Evolutionary conservation across 1,140 invertebrate species (phyloP).

Genomic region (Rhizoglyphus robini): DNA sequence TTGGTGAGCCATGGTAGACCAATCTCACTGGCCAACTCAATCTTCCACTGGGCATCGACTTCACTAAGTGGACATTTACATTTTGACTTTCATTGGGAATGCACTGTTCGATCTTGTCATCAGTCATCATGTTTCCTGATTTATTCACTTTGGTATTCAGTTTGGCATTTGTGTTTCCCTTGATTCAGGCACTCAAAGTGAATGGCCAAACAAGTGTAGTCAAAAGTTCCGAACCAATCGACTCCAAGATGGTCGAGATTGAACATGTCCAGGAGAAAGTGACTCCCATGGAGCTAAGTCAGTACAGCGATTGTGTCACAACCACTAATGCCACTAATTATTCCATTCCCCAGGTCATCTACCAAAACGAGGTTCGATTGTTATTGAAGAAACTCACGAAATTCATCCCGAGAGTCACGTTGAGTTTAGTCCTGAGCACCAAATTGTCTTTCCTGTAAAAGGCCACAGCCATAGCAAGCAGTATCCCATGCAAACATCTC

Average conservation of each 20-base stretch:
- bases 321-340: background rate
- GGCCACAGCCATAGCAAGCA: background rate
- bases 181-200: too few species aligned
- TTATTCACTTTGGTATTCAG: too few species aligned
- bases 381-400: constrained; percentile 2
- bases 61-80: too few species aligned
- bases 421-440: background rate
- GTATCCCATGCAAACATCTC: background rate
- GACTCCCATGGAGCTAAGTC: too few species aligned
- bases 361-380: background rate
- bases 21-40: too few species aligned
- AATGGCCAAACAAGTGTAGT: background rate
- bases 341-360: background rate
- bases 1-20: too few species aligned
- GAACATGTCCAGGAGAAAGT: background rate
- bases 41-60: too few species aligned
- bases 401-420: background rate
- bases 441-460: background rate
- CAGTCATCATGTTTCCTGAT: too few species aligned
- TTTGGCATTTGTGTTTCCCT: too few species aligned
- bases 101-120: too few species aligned
- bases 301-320: background rate
- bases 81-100: too few species aligned
- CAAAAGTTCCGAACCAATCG: background rate
- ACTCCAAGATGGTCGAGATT: background rate